Evolutionary conservation across 2,113 vertebrate species (phyloP).

Genomic region (Aplodontia rufa): DNA sequence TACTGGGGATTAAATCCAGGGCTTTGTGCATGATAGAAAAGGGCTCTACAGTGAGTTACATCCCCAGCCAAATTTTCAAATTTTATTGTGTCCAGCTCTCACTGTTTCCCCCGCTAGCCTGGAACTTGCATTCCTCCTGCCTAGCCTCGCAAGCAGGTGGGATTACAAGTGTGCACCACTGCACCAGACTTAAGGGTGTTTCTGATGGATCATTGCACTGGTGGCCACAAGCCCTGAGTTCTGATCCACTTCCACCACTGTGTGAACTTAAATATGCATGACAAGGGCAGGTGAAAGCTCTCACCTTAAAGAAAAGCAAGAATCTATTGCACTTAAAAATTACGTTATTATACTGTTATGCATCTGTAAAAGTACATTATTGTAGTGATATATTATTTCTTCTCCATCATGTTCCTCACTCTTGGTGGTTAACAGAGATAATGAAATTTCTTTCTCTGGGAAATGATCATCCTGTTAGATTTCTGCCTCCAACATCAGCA

Average conservation of each 20-base stretch:
- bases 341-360: not conserved
- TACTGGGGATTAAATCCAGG: not conserved
- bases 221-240: accelerated
- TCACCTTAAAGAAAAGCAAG: not conserved
- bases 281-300: not conserved
- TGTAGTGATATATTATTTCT: not conserved
- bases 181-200: not conserved
- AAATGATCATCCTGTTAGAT: not conserved
- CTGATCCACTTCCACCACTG: not conserved
- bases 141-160: not conserved
- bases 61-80: not conserved
- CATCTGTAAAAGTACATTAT: not conserved
- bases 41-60: not conserved
- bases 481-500: not conserved
- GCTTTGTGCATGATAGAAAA: not conserved
- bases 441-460: not conserved
- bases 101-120: not conserved
- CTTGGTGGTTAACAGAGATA: not conserved
- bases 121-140: not conserved
- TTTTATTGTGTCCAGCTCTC: not conserved
- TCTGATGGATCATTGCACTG: not conserved
- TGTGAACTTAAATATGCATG: not conserved
- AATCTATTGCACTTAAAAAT: not conserved
- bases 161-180: not conserved
- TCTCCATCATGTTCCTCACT: not conserved